phyloP scores from a whole-genome alignment of 2,113 vertebrate species.

The Hippocampus zosterae region DNA sequence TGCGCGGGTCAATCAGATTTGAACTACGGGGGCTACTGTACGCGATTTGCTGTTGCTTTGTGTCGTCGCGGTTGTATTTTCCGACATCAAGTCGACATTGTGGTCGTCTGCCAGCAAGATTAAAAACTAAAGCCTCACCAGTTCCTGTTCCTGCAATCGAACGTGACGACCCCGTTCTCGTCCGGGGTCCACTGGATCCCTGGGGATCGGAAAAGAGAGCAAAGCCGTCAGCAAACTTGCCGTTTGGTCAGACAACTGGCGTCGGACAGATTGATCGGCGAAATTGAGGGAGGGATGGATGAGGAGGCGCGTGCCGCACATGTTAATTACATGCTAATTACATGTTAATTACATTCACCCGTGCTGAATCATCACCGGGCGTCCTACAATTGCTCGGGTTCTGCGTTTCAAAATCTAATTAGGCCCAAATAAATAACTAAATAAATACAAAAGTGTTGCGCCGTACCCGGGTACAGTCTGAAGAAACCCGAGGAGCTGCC shows the following conservation, averaged over 20 bases:
- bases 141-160: conserved; percentile 91
- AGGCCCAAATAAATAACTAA: too few relatives aligned
- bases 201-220: conserved; percentile 40
- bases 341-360: conserved; percentile 25
- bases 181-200: conserved; percentile 93
- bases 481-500: conserved; percentile 94
- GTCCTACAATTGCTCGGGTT: conserved; percentile 10
- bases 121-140: conserved; percentile 71
- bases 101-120: too few relatives aligned
- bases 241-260: conserved; percentile 7
- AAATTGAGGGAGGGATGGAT: conserved; percentile 27
- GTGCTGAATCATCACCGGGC: conserved; percentile 37
- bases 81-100: background rate
- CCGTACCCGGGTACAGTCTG: conserved; percentile 90
- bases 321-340: too few relatives aligned
- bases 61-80: too few relatives aligned
- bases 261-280: conserved; percentile 6
- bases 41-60: background rate
- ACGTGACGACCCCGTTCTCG: conserved; percentile 91
- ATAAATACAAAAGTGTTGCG: too few relatives aligned
- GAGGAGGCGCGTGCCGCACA: conserved; percentile 22
- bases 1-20: background rate
- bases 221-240: conserved; percentile 4
- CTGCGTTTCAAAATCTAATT: background rate
- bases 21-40: background rate